These are phyloP conservation scores for Galerucella nymphaeae DNA, from an alignment of 2,888 invertebrate species.

Conservation along the genomic window DNA sequence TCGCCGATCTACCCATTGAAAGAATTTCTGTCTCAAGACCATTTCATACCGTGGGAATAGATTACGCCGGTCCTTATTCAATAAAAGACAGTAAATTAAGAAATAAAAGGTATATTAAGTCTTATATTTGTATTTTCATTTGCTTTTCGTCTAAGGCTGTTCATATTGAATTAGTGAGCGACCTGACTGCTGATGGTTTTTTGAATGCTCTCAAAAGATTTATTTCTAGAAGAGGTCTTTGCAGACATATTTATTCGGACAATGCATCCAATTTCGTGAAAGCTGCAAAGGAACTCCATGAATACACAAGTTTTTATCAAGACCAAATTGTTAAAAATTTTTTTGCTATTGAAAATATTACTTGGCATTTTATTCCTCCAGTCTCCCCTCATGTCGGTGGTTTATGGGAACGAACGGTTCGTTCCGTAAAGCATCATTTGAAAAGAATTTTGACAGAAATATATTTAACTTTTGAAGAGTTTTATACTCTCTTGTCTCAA, in stretches of 20 bases:
- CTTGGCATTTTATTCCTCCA: too few species aligned
- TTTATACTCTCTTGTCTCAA: slow-evolving; percentile 12
- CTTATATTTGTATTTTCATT: too few species aligned
- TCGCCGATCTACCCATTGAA: too few species aligned
- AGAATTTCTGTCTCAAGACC: neutral
- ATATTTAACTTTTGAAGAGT: slow-evolving; percentile 20
- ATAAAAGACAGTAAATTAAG: too few species aligned
- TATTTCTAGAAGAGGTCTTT: neutral
- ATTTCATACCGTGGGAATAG: too few species aligned
- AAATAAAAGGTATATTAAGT: too few species aligned
- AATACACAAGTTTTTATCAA: neutral
- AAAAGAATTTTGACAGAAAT: slow-evolving; percentile 14
- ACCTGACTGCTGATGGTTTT: too few species aligned
- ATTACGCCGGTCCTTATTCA: too few species aligned
- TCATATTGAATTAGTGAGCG: too few species aligned
- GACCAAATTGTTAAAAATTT: neutral
- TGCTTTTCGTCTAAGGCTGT: too few species aligned
- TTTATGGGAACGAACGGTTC: slow-evolving; percentile 7
- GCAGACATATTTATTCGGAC: slow-evolving; percentile 1
- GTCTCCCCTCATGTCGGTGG: neutral
- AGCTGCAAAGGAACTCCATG: neutral
- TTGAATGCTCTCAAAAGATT: neutral
- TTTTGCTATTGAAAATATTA: slow-evolving; percentile 22
- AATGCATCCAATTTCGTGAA: neutral
- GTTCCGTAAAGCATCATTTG: slow-evolving; percentile 15